These are phyloP conservation scores for Chirona hameri DNA, from an alignment of 2,888 invertebrate genomes.

Conservation along the genomic window DNA sequence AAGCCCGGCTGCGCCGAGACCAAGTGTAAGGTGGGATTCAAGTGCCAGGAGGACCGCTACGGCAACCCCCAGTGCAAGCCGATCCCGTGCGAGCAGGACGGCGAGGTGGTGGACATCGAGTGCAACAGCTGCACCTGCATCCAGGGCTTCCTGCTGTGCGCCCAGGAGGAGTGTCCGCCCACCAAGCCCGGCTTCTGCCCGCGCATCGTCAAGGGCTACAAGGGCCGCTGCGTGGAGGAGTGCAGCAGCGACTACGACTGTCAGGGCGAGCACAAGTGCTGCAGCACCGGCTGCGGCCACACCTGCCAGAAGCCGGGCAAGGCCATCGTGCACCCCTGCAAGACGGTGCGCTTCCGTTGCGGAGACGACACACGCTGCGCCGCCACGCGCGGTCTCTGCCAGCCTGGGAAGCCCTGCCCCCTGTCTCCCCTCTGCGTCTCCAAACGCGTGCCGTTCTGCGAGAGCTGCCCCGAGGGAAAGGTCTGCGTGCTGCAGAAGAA, in stretches of 20 bases:
- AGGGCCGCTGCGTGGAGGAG: not conserved
- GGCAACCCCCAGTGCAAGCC: conserved; percentile 1
- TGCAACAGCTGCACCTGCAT: conserved; percentile 26
- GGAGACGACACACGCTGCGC: conserved; percentile 13
- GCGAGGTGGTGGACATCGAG: conserved; percentile 10
- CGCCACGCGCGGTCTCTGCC: conserved; percentile 2
- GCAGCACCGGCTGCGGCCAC: conserved; percentile 10
- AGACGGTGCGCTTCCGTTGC: conserved; percentile 1
- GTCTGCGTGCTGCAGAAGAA: conserved; percentile 13
- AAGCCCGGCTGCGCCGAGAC: not conserved
- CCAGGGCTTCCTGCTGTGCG: conserved; percentile 22
- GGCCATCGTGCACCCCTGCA: conserved; percentile 5
- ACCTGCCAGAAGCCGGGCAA: not conserved
- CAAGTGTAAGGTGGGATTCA: not conserved
- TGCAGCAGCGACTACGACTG: conserved; percentile 14
- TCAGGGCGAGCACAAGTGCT: not conserved
- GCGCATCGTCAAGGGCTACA: conserved; percentile 5
- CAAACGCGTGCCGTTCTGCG: not conserved
- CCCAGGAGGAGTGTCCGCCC: conserved; percentile 10
- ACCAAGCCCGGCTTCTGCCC: conserved; percentile 22
- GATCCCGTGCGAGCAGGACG: not conserved
- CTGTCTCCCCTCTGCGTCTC: conserved; percentile 1
- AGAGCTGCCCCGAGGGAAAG: conserved; percentile 7
- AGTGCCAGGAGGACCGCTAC: not conserved
- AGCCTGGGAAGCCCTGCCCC: not conserved